Base-by-base conservation (phyloP, 2,113 vertebrate species). In the Sphaerodactylus townsendi region DNA sequence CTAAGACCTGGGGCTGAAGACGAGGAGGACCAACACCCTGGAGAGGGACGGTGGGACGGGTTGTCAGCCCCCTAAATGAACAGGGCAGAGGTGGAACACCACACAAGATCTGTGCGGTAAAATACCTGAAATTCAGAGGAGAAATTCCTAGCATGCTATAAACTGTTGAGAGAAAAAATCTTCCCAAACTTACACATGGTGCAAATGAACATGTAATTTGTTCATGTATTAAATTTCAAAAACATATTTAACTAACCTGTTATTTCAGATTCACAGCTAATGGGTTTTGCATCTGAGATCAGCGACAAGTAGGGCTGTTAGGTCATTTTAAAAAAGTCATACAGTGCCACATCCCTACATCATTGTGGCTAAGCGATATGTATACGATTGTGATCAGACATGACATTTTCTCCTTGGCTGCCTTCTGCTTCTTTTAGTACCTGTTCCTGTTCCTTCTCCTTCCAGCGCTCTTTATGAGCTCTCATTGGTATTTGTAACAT, bases 401-500 rank as follows among this genome's bases (percentile, higher is more conserved):
- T 82, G 39, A 4, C 59, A 1, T 59, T 86, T 89, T 77, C 68
- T 48, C n/a, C 25, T 71, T 46, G 62, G 68, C 41, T 78, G 10
- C 50, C 39, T 84, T 78, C 41, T 48, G 76, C 50, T 48, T n/a
- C 62, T 62, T 84, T 78, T 64, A 71, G 37, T 69, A 68, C 10
- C 25, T 75, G 83, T 25, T 30, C 2, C 10, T 79, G 59, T 37
- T 87, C 75, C 70, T 33, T 48, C 28, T 90, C 44, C 79, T 84
- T 14, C 1, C 28, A 30, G 5, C 25, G 10, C 56, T 83, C 7
- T 77, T 91, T 79, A 73, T 81, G 59, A 88, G 2, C 19, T 10
- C 13, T 80, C 19, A 83, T 84, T 81, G 14, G 87, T 87, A 87
- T 86, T 90, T 86, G 81, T 82, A 82, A 39, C 77, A 79, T 50